Evolutionary conservation across 2,113 vertebrate genomes (phyloP).

Genomic region (Panthera tigris): DNA sequence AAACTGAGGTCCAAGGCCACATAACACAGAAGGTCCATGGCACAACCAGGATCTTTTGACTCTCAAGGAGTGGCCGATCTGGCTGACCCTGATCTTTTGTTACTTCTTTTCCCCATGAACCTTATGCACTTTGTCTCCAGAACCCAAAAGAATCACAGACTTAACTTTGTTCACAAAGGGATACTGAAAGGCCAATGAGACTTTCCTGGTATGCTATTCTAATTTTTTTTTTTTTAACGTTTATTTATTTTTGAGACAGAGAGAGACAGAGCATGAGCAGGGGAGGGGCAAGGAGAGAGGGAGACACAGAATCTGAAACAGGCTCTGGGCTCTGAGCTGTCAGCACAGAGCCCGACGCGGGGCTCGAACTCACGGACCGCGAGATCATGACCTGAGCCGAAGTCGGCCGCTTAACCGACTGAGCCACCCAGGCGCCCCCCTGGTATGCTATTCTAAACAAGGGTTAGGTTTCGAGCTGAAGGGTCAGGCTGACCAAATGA

Average conservation of each 20-base stretch:
- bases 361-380: no score
- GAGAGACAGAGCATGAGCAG: no score
- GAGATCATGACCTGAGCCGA: no score
- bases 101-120: neutral
- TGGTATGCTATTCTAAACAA: neutral
- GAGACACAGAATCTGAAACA: no score
- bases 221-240: no score
- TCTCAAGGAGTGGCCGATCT: neutral
- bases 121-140: neutral
- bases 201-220: neutral
- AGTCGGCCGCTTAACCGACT: no score
- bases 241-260: no score
- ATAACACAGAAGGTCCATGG: neutral
- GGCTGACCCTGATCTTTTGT: neutral
- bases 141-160: neutral
- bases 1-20: neutral
- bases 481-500: neutral
- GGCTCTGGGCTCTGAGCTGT: no score
- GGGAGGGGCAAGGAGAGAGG: no score
- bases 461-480: neutral
- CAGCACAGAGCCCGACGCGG: no score
- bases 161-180: slow-evolving; percentile 20
- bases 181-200: neutral
- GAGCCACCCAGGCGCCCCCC: no score
- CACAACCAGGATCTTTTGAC: neutral